phyloP scores from a whole-genome alignment of 2,797 vertebrate genomes.

The Lycodopsis pacificus region DNA sequence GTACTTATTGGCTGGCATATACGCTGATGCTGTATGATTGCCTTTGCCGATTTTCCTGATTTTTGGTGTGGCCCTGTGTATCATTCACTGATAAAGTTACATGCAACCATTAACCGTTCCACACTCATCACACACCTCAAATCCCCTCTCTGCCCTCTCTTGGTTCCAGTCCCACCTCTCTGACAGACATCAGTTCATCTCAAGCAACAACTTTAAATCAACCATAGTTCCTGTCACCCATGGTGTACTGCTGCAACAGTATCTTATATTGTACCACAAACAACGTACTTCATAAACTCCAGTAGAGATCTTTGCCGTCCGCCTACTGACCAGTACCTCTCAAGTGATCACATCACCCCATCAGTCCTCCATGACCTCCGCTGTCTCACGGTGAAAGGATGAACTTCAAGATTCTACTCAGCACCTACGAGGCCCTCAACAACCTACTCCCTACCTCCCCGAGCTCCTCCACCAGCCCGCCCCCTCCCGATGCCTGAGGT shows the following conservation, averaged over 20 bases:
- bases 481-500: not conserved
- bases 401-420: not conserved
- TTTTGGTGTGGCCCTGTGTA: not conserved
- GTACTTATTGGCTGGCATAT: not conserved
- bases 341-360: not conserved
- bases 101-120: too few species aligned
- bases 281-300: not conserved
- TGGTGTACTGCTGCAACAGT: not conserved
- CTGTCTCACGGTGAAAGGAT: not conserved
- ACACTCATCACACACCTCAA: too few species aligned
- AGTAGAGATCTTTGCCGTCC: not conserved
- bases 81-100: not conserved
- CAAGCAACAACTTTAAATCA: too few species aligned
- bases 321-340: too few species aligned
- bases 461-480: not conserved
- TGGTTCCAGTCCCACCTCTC: too few species aligned
- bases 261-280: not conserved
- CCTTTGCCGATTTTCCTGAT: too few species aligned
- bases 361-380: not conserved
- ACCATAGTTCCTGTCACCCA: not conserved
- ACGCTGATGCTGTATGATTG: not conserved
- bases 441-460: not conserved
- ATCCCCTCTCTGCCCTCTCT: too few species aligned
- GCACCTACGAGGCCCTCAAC: not conserved
- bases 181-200: too few species aligned